Evolutionary conservation across 2,888 invertebrate genomes (phyloP).

Genomic region (Glyphotaelius pellucidus): DNA sequence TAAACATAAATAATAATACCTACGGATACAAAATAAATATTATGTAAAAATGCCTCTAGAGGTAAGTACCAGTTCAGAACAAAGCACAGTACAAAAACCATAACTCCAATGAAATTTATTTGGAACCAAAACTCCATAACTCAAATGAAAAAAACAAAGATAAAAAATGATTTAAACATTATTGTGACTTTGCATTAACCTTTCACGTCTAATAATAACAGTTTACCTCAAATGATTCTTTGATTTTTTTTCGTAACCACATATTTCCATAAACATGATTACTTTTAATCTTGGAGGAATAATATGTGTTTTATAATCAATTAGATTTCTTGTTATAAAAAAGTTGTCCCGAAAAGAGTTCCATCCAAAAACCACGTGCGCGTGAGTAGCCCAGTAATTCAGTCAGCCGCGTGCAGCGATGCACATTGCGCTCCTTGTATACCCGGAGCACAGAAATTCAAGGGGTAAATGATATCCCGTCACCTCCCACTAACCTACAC

Average conservation of each 20-base stretch:
- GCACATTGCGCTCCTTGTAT: slow-evolving; percentile 60
- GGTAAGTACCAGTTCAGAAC: no score
- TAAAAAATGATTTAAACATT: neutral
- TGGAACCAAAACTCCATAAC: no score
- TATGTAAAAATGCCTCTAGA: no score
- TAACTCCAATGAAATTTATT: no score
- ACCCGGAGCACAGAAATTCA: slow-evolving; percentile 60
- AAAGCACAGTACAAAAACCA: no score
- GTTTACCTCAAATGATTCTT: neutral
- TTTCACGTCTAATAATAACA: neutral
- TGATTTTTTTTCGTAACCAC: neutral
- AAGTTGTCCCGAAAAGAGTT: neutral
- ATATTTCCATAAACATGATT: neutral
- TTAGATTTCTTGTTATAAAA: neutral
- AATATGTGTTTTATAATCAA: neutral
- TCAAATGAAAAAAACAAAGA: no score
- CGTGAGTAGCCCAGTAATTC: neutral
- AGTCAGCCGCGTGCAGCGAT: slow-evolving; percentile 56
- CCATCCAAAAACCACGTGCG: slow-evolving; percentile 29
- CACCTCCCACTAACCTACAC: slow-evolving; percentile 38
- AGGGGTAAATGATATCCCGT: slow-evolving; percentile 44
- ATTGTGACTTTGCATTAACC: neutral
- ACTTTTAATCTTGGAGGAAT: neutral
- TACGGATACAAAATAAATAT: no score
- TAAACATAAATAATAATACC: no score